Conservation (phyloP, 1,140 invertebrate genomes). For the Drosophila hydei region DNA sequence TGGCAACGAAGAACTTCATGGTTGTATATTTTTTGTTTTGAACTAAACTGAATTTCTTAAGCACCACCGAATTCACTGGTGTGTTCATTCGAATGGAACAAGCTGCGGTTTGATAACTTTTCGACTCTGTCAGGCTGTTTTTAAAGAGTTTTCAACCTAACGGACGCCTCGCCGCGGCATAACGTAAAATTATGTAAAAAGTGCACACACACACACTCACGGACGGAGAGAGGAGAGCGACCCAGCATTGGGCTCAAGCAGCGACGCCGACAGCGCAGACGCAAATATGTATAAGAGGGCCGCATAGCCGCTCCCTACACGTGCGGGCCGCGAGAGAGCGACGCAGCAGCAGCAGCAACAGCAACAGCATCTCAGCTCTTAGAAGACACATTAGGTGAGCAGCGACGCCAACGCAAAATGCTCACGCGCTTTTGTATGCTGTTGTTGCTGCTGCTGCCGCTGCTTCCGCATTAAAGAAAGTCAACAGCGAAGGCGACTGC, state of each 20-base stretch:
- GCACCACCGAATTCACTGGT: slow-evolving; percentile 83
- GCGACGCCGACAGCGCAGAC: slow-evolving; percentile 39
- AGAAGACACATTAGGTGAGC: slow-evolving; percentile 65
- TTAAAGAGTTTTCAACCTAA: slow-evolving; percentile 84
- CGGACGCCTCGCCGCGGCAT: slow-evolving; percentile 71
- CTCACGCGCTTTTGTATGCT: slow-evolving; percentile 63
- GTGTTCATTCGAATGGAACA: slow-evolving; percentile 84
- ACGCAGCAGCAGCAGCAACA: slow-evolving; percentile 14
- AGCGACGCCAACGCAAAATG: slow-evolving; percentile 53
- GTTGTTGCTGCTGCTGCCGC: slow-evolving; percentile 13
- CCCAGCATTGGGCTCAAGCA: slow-evolving; percentile 13
- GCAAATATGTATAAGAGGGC: slow-evolving; percentile 52
- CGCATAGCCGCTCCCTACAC: slow-evolving; percentile 47
- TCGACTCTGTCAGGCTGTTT: slow-evolving; percentile 83
- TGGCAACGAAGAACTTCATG: slow-evolving; percentile 79
- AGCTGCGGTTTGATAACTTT: slow-evolving; percentile 84
- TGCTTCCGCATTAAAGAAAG: slow-evolving; percentile 81
- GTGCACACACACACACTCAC: slow-evolving; percentile 60
- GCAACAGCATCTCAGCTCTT: slow-evolving; percentile 42
- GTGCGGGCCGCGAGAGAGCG: slow-evolving; percentile 30
- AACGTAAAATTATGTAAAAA: slow-evolving; percentile 82
- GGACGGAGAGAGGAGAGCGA: slow-evolving; percentile 9
- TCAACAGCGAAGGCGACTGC: slow-evolving; percentile 40
- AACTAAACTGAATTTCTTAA: slow-evolving; percentile 66
- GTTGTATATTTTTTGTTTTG: slow-evolving; percentile 53